Conservation (phyloP, 2,113 vertebrate genomes). For the Dascyllus trimaculatus region DNA sequence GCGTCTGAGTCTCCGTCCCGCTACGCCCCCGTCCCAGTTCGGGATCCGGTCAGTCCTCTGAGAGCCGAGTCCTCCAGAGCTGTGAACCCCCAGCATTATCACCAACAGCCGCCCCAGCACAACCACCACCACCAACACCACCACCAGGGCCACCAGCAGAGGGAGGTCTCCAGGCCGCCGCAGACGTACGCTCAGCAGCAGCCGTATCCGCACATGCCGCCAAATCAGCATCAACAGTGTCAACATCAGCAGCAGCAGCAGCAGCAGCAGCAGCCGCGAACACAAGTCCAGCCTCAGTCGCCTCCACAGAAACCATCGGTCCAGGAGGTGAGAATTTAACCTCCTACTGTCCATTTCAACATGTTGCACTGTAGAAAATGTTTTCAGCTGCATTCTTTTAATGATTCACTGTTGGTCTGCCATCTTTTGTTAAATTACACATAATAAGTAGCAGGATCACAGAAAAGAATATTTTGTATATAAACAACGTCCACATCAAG, state of each 20-base stretch:
- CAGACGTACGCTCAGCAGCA: constrained; percentile 45
- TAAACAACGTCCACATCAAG: too few relatives aligned
- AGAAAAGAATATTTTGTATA: too few relatives aligned
- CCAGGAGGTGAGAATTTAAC: constrained; percentile 88
- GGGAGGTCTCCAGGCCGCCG: constrained; percentile 29
- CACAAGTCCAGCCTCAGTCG: constrained; percentile 47
- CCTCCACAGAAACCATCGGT: constrained; percentile 82
- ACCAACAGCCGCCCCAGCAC: constrained; percentile 67
- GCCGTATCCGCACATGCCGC: neutral
- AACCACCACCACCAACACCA: constrained; percentile 56
- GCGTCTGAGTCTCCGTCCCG: constrained; percentile 57
- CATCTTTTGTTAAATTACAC: too few relatives aligned
- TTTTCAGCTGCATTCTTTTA: too few relatives aligned
- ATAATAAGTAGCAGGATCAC: too few relatives aligned
- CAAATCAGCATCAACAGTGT: constrained; percentile 39
- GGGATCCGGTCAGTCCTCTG: constrained; percentile 87
- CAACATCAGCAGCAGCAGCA: constrained; percentile 46
- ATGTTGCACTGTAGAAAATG: too few relatives aligned
- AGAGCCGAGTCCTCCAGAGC: constrained; percentile 88
- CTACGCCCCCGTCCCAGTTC: constrained; percentile 83
- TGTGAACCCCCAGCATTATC: constrained; percentile 80
- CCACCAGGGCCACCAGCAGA: constrained; percentile 58
- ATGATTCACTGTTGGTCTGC: too few relatives aligned
- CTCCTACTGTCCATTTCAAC: too few relatives aligned
- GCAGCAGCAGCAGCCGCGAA: constrained; percentile 32